Evolutionary conservation across 2,888 invertebrate species (phyloP).

Genomic region (Nomada ruficornis): DNA sequence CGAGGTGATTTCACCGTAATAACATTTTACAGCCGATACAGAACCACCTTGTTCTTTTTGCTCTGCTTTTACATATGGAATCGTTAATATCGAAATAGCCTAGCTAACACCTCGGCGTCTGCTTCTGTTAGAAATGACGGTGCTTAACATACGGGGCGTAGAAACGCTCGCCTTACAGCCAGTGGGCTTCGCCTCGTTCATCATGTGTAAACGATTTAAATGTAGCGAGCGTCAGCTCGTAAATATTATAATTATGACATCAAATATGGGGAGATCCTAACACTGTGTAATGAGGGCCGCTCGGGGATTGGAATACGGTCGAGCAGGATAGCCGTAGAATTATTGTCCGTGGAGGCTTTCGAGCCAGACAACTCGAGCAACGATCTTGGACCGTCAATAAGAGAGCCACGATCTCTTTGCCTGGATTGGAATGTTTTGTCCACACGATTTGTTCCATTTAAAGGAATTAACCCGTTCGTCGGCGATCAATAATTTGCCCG

Average conservation of each 20-base stretch:
- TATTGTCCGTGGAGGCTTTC: slow-evolving; percentile 51
- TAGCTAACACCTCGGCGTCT: too few species aligned
- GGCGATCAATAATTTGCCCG: slow-evolving; percentile 75
- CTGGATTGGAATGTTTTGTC: slow-evolving; percentile 72
- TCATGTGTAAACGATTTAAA: slow-evolving; percentile 76
- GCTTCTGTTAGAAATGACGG: neutral
- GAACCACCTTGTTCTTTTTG: slow-evolving; percentile 2
- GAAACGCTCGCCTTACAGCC: slow-evolving; percentile 26
- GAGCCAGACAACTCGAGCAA: slow-evolving; percentile 1
- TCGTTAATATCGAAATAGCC: slow-evolving; percentile 5
- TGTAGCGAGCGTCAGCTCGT: slow-evolving; percentile 74
- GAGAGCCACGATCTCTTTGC: slow-evolving; percentile 8
- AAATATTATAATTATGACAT: slow-evolving; percentile 78
- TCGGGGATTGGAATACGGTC: slow-evolving; percentile 61
- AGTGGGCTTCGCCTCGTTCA: slow-evolving; percentile 68
- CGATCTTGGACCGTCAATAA: slow-evolving; percentile 30
- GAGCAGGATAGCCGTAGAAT: slow-evolving; percentile 42
- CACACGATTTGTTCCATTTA: slow-evolving; percentile 68
- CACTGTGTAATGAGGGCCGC: slow-evolving; percentile 71
- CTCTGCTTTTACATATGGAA: slow-evolving; percentile 1
- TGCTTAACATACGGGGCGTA: neutral
- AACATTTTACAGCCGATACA: slow-evolving; percentile 52
- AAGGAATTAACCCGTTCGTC: slow-evolving; percentile 69
- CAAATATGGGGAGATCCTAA: slow-evolving; percentile 75
- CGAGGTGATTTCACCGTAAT: slow-evolving; percentile 53